Evolutionary conservation across 2,888 invertebrate genomes (phyloP), one percentile per base, ranked within the genome.

Genomic region (Ferdinandea cuprea): DNA sequence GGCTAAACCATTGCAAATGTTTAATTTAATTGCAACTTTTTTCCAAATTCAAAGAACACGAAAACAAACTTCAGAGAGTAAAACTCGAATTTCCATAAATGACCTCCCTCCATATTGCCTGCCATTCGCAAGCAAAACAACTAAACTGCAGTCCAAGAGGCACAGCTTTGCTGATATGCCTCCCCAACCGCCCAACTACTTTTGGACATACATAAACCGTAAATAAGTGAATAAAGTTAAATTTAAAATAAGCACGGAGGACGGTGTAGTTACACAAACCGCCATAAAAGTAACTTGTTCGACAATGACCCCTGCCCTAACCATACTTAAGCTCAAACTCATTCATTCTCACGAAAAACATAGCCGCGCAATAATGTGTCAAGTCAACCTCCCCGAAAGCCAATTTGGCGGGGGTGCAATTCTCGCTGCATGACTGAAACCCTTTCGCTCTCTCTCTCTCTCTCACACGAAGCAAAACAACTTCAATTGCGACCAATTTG

Each of bases 211-310:
- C 32, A 74, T 50, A 15, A 44, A 66, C 35, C 32, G n/a, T n/a
- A n/a, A 58, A 52, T 30, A 17, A 15, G 19, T 2, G 50, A 52
- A 50, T 28, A 50, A 58, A 71, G 71, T 52, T 44, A 66, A 59
- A 79, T 52, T 65, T 54, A 54, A 72, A 72, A 78, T 79, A 79
- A 79, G 72, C 72, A 59, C 28, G 28, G 56, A 79, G 63, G 68
- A 52, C 71, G 59, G n/a, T n/a, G n/a, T 19, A 54, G 46, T 59
- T 66, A 19, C 37, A 35, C 4, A 13, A 35, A 42, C 7, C 28
- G 19, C 40, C 50, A 50, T 13, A 28, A 66, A 28, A 66, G 40
- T 68, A 68, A 56, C 73, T n/a, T n/a, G n/a, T n/a, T n/a, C n/a
- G n/a, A n/a, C 52, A 73, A 73, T 66, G 73, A 72, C 79, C 73